Base-by-base conservation (phyloP, 2,797 vertebrate species). In the Cheirogaleus major region DNA sequence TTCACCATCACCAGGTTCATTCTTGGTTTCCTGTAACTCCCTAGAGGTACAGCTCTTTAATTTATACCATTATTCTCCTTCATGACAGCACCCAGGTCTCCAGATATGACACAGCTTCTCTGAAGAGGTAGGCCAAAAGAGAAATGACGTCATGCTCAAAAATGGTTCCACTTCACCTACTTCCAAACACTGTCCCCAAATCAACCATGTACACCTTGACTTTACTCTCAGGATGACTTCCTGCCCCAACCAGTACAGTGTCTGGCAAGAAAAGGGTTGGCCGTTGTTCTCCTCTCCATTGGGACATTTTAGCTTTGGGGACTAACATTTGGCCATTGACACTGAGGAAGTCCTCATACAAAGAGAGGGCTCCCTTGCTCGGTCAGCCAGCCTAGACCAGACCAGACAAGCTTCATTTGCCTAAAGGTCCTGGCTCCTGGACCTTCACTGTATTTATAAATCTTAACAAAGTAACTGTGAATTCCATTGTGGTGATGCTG, bases 401-500 rank as follows among this genome's bases (percentile, higher is more conserved):
- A 93, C 95, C 67, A 97, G 95, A 96, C 95, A 90, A 89, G 93
- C 78, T 78, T 88, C 81, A 52, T 81, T 93, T 69, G 85, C 95
- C 79, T 69, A 69, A 95, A 92, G 93, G 80, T 89, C 90, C 93
- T 95, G 93, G 95, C 96, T 97, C 65, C 69, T 12, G 25, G 97
- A 96, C 93, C 97, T 92, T 97, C 89, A 75, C 73, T 94, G 75
- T 93, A 96, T 95, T 96, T 93, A 89, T 81, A 84, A 90, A 92
- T 94, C 93, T 89, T 78, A 94, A 78, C 78, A 95, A 94, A 91
- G 75, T 87, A 88, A 89, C 96, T 95, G 93, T 83, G 91, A 95
- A 97, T 96, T 96, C 97, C 97, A 95, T 82, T 97, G 95, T 91
- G 96, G 97, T 97, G 97, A 97, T 92, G 93, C 35, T 75, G 90